Conservation (phyloP, 92 coral and sea anemone genomes). For the Epizoanthus illoricatus region DNA sequence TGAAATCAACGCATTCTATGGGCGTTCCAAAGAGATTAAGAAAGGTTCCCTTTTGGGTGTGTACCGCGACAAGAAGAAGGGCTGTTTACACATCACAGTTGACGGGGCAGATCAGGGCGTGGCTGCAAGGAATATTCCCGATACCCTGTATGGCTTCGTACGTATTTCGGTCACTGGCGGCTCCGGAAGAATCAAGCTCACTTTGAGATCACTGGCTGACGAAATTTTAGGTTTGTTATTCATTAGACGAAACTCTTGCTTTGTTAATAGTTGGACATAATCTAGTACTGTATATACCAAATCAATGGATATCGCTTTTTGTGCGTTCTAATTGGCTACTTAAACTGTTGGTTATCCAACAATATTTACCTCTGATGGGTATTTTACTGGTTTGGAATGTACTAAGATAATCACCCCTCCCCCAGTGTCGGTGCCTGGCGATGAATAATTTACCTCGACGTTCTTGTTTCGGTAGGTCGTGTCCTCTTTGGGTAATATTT, state of each 20-base stretch:
- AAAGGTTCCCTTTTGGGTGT: slow-evolving; percentile 35
- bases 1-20: slow-evolving; percentile 18
- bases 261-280: no score
- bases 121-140: slow-evolving; percentile 27
- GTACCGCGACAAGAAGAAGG: slow-evolving; percentile 7
- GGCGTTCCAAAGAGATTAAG: slow-evolving; percentile 26
- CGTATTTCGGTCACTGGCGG: slow-evolving; percentile 24
- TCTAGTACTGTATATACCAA: not conserved
- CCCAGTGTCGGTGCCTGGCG: no score
- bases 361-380: no score
- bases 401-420: no score
- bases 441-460: no score
- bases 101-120: slow-evolving; percentile 17
- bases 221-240: slow-evolving; percentile 12
- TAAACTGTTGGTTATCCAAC: no score
- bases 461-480: no score
- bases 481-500: no score
- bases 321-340: no score
- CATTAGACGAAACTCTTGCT: not conserved
- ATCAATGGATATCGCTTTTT: not conserved
- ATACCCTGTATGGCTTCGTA: slow-evolving; percentile 2
- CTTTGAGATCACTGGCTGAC: slow-evolving; percentile 10
- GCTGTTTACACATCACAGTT: slow-evolving; percentile 12
- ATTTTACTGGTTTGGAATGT: no score
- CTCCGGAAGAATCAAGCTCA: slow-evolving; percentile 19